phyloP scores from a whole-genome alignment of 2,888 invertebrate genomes.

The Mythimna lalbum region DNA sequence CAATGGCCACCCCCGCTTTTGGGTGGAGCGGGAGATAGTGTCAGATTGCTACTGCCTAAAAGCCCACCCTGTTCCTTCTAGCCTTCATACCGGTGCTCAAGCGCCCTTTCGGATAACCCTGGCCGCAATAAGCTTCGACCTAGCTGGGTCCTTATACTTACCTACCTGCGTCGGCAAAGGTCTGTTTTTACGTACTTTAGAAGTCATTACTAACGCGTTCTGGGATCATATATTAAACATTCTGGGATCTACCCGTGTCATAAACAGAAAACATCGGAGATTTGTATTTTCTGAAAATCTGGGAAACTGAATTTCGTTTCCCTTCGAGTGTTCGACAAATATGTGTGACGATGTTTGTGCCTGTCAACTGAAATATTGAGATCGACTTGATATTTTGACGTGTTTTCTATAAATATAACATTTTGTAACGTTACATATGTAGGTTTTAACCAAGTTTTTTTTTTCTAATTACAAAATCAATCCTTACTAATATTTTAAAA shows the following conservation, averaged over 20 bases:
- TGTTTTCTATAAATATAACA: background rate
- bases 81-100: no score
- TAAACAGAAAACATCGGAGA: conserved; percentile 6
- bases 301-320: conserved; percentile 5
- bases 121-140: no score
- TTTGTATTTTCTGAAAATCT: background rate
- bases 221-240: background rate
- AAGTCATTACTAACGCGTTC: conserved; percentile 8
- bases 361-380: conserved; percentile 11
- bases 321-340: conserved; percentile 3
- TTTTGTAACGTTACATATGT: no score
- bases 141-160: no score
- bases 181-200: conserved; percentile 8
- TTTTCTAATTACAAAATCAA: no score
- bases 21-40: no score
- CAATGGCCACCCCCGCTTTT: no score
- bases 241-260: conserved; percentile 18
- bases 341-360: background rate
- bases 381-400: background rate
- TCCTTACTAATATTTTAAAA: no score
- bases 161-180: background rate
- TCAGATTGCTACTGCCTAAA: no score
- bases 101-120: no score
- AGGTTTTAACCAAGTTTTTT: no score
- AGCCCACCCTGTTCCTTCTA: no score